These are phyloP conservation scores for Apis laboriosa DNA, from an alignment of 1,140 invertebrate species.

Conservation along the genomic window DNA sequence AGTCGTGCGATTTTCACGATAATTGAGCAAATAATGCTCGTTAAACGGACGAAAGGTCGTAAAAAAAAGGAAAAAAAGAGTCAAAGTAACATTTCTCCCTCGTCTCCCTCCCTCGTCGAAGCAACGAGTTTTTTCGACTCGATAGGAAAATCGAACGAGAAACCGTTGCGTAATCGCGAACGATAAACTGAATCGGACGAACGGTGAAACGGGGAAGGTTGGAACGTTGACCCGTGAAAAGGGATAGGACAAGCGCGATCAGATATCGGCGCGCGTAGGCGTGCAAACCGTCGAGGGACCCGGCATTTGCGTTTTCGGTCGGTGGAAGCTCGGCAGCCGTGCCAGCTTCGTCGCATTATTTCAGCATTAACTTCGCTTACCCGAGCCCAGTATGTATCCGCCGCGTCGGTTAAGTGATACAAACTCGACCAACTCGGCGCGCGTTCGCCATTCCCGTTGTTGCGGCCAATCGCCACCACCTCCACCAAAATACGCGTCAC, in stretches of 20 bases:
- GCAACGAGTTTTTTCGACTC: constrained; percentile 44
- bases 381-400: constrained; percentile 44
- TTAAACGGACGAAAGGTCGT: constrained; percentile 18
- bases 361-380: constrained; percentile 62
- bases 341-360: constrained; percentile 64
- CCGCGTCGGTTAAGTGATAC: constrained; percentile 63
- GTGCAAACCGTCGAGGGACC: neutral
- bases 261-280: neutral
- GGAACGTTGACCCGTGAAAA: neutral
- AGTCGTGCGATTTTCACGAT: constrained; percentile 13
- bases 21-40: constrained; percentile 56
- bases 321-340: constrained; percentile 1
- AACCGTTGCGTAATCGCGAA: neutral
- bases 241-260: neutral
- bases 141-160: no score
- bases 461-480: neutral
- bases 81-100: neutral
- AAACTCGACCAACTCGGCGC: constrained; percentile 44
- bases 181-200: neutral
- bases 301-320: constrained; percentile 39
- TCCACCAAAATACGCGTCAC: constrained; percentile 49
- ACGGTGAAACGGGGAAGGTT: no score
- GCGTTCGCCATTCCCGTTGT: neutral
- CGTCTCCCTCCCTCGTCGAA: neutral
- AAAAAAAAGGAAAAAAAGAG: neutral